Conservation (phyloP, 2,113 vertebrate genomes). For the Garra rufa region DNA sequence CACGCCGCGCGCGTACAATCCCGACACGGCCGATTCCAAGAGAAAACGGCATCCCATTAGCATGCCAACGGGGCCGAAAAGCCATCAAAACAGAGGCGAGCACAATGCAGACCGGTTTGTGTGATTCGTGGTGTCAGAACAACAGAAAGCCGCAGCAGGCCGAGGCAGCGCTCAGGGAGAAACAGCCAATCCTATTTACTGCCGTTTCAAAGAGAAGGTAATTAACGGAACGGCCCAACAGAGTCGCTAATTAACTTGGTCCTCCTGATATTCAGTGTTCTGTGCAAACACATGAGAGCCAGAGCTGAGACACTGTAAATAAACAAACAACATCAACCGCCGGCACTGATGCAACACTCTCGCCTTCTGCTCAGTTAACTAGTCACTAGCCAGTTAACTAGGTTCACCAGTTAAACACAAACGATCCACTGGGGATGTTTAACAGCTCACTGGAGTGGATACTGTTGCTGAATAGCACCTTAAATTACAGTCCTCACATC, state of each 20-base stretch:
- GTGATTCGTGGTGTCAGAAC: slow-evolving; percentile 25
- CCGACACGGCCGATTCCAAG: background rate
- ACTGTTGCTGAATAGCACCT: background rate
- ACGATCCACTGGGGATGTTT: background rate
- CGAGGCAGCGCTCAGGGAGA: background rate
- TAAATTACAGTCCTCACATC: background rate
- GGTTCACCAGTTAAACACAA: background rate
- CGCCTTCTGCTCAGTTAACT: background rate
- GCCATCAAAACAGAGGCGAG: background rate
- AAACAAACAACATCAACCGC: slow-evolving; percentile 22
- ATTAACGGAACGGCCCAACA: slow-evolving; percentile 44
- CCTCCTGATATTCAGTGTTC: slow-evolving; percentile 16
- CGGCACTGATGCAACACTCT: background rate
- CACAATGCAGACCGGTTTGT: background rate
- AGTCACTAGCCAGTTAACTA: background rate
- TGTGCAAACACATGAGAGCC: background rate
- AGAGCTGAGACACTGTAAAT: background rate
- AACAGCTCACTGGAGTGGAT: background rate
- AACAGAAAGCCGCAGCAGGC: slow-evolving; percentile 34
- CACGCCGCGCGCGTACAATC: background rate
- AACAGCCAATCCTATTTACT: slow-evolving; percentile 34
- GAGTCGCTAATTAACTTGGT: slow-evolving; percentile 47
- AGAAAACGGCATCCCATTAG: slow-evolving; percentile 10
- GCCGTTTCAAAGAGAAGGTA: slow-evolving; percentile 43
- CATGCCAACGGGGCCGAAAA: slow-evolving; percentile 24